Evolutionary conservation across 2,888 invertebrate genomes (phyloP), one percentile per base, ranked within the genome.

Genomic region (Odontocerum albicorne): DNA sequence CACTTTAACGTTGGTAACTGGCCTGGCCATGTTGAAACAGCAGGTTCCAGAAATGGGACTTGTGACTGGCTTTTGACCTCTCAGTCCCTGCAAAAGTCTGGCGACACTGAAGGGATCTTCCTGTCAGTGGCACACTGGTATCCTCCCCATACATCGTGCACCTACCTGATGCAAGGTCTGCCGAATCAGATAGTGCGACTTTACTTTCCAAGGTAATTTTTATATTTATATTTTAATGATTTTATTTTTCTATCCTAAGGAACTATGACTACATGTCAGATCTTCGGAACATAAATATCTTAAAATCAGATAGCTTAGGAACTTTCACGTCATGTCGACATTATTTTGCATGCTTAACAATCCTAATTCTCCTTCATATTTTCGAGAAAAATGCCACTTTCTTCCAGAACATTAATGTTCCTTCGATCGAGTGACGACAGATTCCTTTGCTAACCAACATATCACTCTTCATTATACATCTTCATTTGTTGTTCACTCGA

Each of bases 1-100:
- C 94, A 94, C 73, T 94, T 95, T 76, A 94, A 94, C 74, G 94
- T 94, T 45, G 93, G 93, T 62, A 92, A 92, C 72, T 93, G 92
- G 92, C 93, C 93, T 0, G 93, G 93, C 0, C 92, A 92, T 71
- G 92, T 92, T 44, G 92, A 93, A 67, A 92, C 92, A 0, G 90
- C 91, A 0, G 92, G 93, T 1, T 89, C 88, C 22, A 84, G 87
- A 63, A 90, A 91, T 58, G 91, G 92, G 3, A 89, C 89, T 40
- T 93, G 93, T 67, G 91, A 92, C 71, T 93, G 93, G 93, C 74
- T 92, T 45, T 80, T 93, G 42, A 90, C 89, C 49, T 91, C 92
- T 43, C 89, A 91, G 64, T 86, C 89, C 31, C 74, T 93, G 16
- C 82, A 84, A 67, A 84, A 86, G 63, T 86, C 86, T 43, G 89